Percentiles rank a stretch among this genome's conserved stretches.
phyloP scores from a whole-genome alignment of 2,113 vertebrate genomes.

The Catagonus wagneri region DNA sequence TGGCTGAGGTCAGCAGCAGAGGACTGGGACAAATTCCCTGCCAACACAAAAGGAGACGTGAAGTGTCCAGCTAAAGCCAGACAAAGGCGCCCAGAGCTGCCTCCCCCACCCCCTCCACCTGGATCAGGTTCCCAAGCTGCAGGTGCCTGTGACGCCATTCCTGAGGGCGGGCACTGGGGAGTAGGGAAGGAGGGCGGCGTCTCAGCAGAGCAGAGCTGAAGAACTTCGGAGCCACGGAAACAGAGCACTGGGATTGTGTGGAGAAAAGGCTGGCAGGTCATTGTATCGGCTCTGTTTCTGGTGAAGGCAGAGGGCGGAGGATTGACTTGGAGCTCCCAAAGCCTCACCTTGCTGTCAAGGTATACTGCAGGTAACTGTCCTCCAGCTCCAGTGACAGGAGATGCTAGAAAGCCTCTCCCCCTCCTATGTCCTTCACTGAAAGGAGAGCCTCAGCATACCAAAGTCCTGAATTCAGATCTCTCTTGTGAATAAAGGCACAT shows the following conservation, averaged over 20 bases:
- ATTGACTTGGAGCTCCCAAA: not conserved
- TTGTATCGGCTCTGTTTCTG: not conserved
- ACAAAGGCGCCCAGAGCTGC: slow-evolving; percentile 68
- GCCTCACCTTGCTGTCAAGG: not conserved
- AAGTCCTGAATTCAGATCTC: not conserved
- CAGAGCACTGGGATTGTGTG: not conserved
- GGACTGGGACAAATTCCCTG: slow-evolving; percentile 67
- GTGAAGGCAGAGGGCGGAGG: not conserved
- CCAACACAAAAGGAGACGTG: slow-evolving; percentile 63
- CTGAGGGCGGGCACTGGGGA: slow-evolving; percentile 59
- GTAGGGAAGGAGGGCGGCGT: slow-evolving; percentile 55
- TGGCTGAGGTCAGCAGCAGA: slow-evolving; percentile 59
- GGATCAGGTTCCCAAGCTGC: slow-evolving; percentile 80
- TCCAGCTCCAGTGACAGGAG: not conserved
- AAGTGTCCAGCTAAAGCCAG: slow-evolving; percentile 66
- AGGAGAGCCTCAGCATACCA: not conserved
- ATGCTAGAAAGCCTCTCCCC: not conserved
- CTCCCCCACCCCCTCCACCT: slow-evolving; percentile 76
- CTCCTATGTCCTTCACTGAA: not conserved
- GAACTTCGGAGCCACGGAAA: not conserved
- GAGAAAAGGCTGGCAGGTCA: not conserved
- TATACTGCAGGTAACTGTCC: not conserved
- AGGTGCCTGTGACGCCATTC: slow-evolving; percentile 78
- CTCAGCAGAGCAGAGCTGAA: not conserved
- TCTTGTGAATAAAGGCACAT: not conserved